Evolutionary conservation across 2,797 vertebrate species (phyloP), one percentile per base, ranked within the genome.

Genomic region (Hemibagrus guttatus): DNA sequence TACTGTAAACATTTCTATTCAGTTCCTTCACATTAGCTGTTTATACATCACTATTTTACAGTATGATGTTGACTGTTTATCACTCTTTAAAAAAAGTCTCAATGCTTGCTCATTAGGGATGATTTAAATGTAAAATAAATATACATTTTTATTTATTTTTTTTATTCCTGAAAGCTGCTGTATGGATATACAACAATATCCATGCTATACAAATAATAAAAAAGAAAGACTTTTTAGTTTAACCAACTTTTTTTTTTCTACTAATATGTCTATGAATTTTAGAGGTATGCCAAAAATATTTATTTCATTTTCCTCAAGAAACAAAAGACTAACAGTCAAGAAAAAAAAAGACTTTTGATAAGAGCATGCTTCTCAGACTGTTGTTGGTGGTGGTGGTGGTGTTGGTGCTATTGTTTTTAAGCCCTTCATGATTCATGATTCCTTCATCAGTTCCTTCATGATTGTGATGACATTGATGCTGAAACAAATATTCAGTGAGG

Each of bases 401-500:
- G 35, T 39, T 39, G 35, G n/a, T n/a, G n/a, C n/a, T n/a, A n/a
- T 23, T 72, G 11, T 74, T 39, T 72, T 72, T 5, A 23, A 74
- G 28, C 54, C 46, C 46, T 49, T 49, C 46, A 49, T 49, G 46
- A 49, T 49, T 49, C 46, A 49, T 49, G 46, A 49, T 49, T 6
- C 9, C 46, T 49, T 8, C 46, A 49, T 49, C 6, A 28, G 74
- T 56, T 19, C 16, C 23, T 74, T 74, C n/a, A 56, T 56, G 54
- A 52, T 4, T 54, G n/a, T 19, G n/a, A 59, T 59, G 28, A 58
- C 75, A 59, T 39, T 79, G 28, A 58, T 39, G 74, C 11, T 8
- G 35, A 79, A 79, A 39, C 76, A 79, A 79, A 79, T 79, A 58
- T 35, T 59, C 76, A 26, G 21, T 26, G 21, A 80, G 23, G 56